These are phyloP conservation scores for Acromyrmex heyeri DNA, from an alignment of 1,140 invertebrate genomes.

Conservation along the genomic window DNA sequence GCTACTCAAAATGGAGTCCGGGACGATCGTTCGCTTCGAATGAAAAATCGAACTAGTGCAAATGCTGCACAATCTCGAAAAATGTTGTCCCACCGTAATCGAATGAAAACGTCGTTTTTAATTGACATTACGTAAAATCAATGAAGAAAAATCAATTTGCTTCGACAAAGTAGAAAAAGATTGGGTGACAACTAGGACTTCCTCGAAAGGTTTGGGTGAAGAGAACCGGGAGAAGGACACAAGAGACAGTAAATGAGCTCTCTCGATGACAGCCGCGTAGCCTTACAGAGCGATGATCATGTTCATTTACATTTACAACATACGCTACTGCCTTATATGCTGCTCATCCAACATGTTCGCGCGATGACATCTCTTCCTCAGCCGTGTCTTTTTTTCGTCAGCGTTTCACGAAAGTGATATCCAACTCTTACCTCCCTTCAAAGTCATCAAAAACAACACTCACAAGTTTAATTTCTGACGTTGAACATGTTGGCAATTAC, in stretches of 20 bases:
- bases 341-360: conserved; percentile 75
- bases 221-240: conserved; percentile 6
- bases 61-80: conserved; percentile 29
- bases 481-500: not conserved
- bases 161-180: not conserved
- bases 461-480: not conserved
- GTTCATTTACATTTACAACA: conserved; percentile 83
- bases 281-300: conserved; percentile 80
- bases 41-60: not conserved
- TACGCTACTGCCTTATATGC: conserved; percentile 79
- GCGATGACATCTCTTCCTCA: conserved; percentile 79
- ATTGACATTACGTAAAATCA: conserved; percentile 6
- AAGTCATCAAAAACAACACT: not conserved
- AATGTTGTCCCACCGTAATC: not conserved
- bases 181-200: conserved; percentile 28
- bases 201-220: conserved; percentile 27
- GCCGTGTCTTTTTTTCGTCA: conserved; percentile 63
- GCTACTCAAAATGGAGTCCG: not conserved
- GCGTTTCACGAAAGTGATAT: conserved; percentile 48
- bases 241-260: conserved; percentile 65
- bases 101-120: conserved; percentile 28
- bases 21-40: not conserved
- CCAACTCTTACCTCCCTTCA: not conserved
- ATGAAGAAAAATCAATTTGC: conserved; percentile 53
- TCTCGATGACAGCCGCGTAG: conserved; percentile 80